A percentile compares a stretch with the other conserved stretches of the same genome.
Evolutionary conservation across 2,797 vertebrate genomes (phyloP).

Genomic region (Schizothorax lantsangensis): DNA sequence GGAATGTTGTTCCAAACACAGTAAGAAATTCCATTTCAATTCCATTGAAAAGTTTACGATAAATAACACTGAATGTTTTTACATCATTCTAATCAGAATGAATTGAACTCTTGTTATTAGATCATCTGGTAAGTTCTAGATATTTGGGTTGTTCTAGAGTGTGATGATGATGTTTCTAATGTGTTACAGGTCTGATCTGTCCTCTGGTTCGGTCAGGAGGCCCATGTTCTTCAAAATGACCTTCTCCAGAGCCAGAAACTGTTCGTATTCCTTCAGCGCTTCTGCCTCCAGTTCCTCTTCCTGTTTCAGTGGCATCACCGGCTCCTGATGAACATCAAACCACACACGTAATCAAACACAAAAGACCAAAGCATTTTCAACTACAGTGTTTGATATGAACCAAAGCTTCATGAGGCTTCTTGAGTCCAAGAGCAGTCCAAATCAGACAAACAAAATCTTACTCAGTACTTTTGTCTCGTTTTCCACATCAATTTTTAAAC

Average conservation of each 20-base stretch:
- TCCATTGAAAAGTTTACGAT: not conserved
- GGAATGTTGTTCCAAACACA: not conserved
- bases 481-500: not conserved
- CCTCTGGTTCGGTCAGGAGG: conserved; percentile 54
- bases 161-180: not conserved
- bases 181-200: conserved; percentile 53
- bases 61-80: not conserved
- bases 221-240: conserved; percentile 67
- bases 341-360: not conserved
- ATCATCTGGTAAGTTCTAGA: not conserved
- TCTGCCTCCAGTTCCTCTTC: conserved; percentile 69
- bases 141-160: not conserved
- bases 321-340: conserved; percentile 65
- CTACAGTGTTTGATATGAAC: not conserved
- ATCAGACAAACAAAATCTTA: not conserved
- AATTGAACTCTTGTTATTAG: not conserved
- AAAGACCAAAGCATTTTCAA: not conserved
- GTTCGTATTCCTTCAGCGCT: conserved; percentile 65
- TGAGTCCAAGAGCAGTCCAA: not conserved
- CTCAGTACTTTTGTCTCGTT: not conserved
- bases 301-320: conserved; percentile 50
- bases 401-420: not conserved
- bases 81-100: not conserved
- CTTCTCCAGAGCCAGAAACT: conserved; percentile 73
- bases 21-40: not conserved